phyloP scores from a whole-genome alignment of 2,888 invertebrate genomes.

The Eupithecia exiguata region DNA sequence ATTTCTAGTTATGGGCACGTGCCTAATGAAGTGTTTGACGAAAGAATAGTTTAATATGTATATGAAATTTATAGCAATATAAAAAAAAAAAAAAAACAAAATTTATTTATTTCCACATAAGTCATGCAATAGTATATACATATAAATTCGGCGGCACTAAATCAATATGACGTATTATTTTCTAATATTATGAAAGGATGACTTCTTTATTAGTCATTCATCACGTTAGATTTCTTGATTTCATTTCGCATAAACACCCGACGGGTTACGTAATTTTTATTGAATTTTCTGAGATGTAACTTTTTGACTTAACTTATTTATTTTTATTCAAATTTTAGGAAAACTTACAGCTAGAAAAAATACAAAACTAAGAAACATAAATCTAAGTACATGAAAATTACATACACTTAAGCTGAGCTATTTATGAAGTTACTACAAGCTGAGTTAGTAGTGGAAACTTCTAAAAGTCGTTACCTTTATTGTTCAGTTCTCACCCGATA shows the following conservation, averaged over 20 bases:
- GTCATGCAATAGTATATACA: no score
- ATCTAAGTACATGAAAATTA: no score
- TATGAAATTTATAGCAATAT: constrained; percentile 16
- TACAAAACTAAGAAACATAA: no score
- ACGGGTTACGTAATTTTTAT: not conserved
- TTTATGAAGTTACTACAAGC: no score
- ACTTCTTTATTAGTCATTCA: constrained; percentile 21
- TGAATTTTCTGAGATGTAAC: not conserved
- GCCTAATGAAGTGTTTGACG: constrained; percentile 44
- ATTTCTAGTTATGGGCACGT: constrained; percentile 42
- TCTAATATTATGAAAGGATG: constrained; percentile 16
- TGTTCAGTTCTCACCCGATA: not conserved
- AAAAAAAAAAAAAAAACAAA: no score
- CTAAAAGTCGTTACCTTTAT: not conserved
- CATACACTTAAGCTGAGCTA: no score
- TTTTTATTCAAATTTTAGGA: no score
- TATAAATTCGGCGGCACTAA: constrained; percentile 35
- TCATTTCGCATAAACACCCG: not conserved
- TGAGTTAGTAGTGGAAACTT: no score
- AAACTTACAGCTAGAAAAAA: no score
- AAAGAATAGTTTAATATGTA: constrained; percentile 30
- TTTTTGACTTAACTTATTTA: not conserved
- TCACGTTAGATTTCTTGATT: not conserved
- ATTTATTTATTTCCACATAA: no score
- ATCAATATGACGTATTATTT: constrained; percentile 35